phyloP scores from a whole-genome alignment of 2,888 invertebrate species.

The Corbicula japonica region DNA sequence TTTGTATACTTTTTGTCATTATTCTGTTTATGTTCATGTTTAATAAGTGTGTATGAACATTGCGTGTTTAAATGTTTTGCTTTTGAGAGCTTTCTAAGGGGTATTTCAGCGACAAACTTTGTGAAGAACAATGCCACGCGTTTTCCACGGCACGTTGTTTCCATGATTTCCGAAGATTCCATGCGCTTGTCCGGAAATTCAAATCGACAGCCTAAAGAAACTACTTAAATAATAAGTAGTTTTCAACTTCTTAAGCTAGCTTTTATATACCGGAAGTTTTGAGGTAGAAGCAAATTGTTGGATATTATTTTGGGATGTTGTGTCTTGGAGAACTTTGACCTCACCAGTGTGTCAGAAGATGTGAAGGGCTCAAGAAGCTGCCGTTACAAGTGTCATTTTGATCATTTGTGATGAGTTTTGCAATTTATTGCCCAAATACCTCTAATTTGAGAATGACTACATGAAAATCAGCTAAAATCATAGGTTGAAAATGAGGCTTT shows the following conservation, averaged over 20 bases:
- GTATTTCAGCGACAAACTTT: constrained; percentile 2
- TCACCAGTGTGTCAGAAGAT: no score
- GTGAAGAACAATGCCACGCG: constrained; percentile 33
- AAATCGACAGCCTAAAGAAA: not conserved
- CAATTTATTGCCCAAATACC: no score
- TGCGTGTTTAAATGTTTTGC: not conserved
- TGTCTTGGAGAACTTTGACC: not conserved
- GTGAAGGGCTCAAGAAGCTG: no score
- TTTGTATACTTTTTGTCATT: constrained; percentile 14
- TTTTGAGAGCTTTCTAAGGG: not conserved
- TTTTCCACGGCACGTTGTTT: no score
- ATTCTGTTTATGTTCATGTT: not conserved
- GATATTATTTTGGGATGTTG: not conserved
- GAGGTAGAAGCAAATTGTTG: not conserved
- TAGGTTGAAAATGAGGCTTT: no score
- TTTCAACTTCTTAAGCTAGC: not conserved
- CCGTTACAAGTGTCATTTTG: no score
- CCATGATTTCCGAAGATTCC: constrained; percentile 22
- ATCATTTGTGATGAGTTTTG: no score
- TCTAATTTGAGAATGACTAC: no score
- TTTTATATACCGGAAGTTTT: not conserved
- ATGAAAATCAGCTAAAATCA: no score
- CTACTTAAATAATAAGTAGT: no score
- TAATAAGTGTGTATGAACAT: not conserved
- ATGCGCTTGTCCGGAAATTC: not conserved